Base-by-base conservation (phyloP, 2,888 invertebrate genomes). In the Lithophane leautieri region DNA sequence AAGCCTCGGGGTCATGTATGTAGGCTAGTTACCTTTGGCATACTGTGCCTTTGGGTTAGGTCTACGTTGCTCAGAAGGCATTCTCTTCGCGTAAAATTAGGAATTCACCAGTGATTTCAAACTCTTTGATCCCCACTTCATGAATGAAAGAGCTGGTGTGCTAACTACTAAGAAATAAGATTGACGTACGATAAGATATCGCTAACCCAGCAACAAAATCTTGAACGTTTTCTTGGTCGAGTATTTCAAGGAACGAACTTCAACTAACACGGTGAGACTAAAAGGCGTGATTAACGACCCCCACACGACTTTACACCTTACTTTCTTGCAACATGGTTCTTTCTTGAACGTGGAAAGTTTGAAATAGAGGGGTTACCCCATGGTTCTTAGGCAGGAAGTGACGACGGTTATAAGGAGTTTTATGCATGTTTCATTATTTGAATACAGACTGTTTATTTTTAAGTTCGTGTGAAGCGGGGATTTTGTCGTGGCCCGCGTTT, bases 381-480 rank as follows among this genome's bases (percentile, higher is more conserved):
- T 83, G 88, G 47, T 67, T 80, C 65, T 67, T 89, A 84, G 90
- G 87, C 93, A 93, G 95, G 95, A 95, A 94, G 93, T 92, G 91
- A 92, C 71, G 82, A 68, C 91, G 91, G 92, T 92, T 93, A 92
- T 91, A 92, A 91, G 91, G 92, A 92, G 91, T 94, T 95, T 95
- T 95, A 95, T 94, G 93, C 91, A 90, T 89, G 91, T 94, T 92
- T 92, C 93, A 93, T 94, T 94, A 94, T 93, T 93, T 86, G 82
- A 88, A 90, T 90, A 89, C 74, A 72, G 81, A 90, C 90, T 93
- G 93, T 93, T 94, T 94, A 93, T 95, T 94, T 94, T 90, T 91
- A 90, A 91, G 88, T 89, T 89, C 88, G 88, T 88, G 86, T 83
- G 87, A 88, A 87, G 84, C 87, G 78, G 86, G 86, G 88, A 88